These are phyloP conservation scores for Lapara coniferarum DNA, from an alignment of 2,888 invertebrate species.

Conservation along the genomic window DNA sequence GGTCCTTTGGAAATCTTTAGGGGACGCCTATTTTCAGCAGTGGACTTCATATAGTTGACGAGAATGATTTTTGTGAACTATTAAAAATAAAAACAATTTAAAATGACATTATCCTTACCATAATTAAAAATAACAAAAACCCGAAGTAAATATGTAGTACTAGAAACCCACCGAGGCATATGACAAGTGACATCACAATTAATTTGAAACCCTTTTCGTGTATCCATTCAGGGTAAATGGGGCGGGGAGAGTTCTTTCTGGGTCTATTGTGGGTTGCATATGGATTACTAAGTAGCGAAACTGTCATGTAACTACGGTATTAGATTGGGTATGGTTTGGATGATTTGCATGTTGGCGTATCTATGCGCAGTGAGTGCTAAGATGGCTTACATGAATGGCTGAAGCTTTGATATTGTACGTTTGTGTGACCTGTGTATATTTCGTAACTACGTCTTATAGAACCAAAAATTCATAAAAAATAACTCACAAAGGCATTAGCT, in stretches of 20 bases:
- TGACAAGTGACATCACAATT: conserved; percentile 69
- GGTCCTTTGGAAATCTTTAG: no score
- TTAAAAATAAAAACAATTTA: background rate
- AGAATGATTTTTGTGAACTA: no score
- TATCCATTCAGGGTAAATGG: conserved; percentile 61
- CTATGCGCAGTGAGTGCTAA: no score
- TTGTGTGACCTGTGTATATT: no score
- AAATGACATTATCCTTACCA: background rate
- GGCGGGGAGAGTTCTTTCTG: conserved; percentile 56
- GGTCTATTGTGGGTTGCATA: background rate
- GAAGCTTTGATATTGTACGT: no score
- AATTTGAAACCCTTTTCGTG: conserved; percentile 65
- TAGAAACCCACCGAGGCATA: conserved; percentile 43
- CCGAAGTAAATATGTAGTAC: conserved; percentile 15
- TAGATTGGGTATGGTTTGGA: background rate
- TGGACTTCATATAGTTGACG: no score
- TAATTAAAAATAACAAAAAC: background rate
- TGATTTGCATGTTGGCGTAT: no score
- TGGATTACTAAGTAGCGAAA: background rate
- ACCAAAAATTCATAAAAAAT: no score
- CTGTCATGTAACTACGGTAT: background rate
- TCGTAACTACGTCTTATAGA: no score
- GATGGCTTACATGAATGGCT: no score
- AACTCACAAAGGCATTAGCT: no score
- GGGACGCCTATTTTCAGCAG: no score